Conservation (phyloP, 1,140 invertebrate species). For the Temnothorax curvispinosus region DNA sequence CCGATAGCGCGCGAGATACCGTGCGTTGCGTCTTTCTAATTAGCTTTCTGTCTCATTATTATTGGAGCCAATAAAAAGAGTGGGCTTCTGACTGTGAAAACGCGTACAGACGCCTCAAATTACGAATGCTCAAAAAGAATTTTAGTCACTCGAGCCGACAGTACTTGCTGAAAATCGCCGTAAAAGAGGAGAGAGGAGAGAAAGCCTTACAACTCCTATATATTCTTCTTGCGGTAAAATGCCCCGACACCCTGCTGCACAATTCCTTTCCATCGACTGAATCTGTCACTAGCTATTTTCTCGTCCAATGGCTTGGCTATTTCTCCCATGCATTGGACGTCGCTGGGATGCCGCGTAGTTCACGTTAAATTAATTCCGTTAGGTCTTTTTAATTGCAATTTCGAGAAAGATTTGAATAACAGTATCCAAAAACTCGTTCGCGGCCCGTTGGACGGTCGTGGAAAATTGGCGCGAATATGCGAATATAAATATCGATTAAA, state of each 20-base stretch:
- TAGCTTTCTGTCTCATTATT: not conserved
- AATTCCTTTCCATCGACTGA: slow-evolving; percentile 48
- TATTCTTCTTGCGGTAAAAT: slow-evolving; percentile 50
- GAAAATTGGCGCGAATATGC: not conserved
- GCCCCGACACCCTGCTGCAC: slow-evolving; percentile 37
- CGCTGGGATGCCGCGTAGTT: not conserved
- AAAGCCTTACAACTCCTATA: slow-evolving; percentile 35
- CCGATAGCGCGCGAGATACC: not conserved
- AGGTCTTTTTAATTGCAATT: slow-evolving; percentile 10
- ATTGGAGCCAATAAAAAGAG: not conserved
- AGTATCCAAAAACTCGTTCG: not conserved
- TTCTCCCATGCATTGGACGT: slow-evolving; percentile 24
- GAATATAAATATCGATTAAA: slow-evolving; percentile 1
- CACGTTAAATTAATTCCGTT: slow-evolving; percentile 43
- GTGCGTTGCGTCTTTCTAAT: not conserved
- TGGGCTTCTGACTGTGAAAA: not conserved
- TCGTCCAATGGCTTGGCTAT: slow-evolving; percentile 26
- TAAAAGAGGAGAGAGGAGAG: slow-evolving; percentile 46
- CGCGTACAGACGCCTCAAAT: slow-evolving; percentile 10
- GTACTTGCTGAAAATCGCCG: slow-evolving; percentile 47
- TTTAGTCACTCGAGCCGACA: slow-evolving; percentile 46
- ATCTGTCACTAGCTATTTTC: slow-evolving; percentile 63
- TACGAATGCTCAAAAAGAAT: slow-evolving; percentile 44
- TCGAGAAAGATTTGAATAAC: not conserved
- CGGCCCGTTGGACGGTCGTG: not conserved